A percentile compares a stretch with the other conserved stretches of the same genome.
phyloP scores from a whole-genome alignment of 2,113 vertebrate genomes.

The Himantopus leucocephalus region DNA sequence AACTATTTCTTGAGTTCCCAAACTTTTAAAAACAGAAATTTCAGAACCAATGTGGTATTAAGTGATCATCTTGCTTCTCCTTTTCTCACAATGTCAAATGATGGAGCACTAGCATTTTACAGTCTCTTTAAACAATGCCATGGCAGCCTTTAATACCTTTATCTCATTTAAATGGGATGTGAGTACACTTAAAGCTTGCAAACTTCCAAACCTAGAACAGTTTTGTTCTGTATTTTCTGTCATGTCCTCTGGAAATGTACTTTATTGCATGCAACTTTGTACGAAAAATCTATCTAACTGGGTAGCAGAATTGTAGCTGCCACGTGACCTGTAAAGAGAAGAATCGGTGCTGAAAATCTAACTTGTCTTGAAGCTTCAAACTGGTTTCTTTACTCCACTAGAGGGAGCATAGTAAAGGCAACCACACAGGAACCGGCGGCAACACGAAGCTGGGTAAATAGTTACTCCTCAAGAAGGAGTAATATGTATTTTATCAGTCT shows the following conservation, averaged over 20 bases:
- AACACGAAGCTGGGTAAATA: accelerated
- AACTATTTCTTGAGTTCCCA: background rate
- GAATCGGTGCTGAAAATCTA: background rate
- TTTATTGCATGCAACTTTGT: background rate
- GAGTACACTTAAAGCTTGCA: background rate
- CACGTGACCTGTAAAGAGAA: background rate
- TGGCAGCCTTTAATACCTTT: background rate
- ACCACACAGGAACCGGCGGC: background rate
- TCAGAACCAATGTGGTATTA: background rate
- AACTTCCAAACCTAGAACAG: background rate
- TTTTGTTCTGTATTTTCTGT: background rate
- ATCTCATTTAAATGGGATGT: background rate
- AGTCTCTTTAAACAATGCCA: background rate
- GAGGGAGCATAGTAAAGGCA: background rate
- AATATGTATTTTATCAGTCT: background rate
- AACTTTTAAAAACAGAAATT: background rate
- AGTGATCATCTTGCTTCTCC: background rate
- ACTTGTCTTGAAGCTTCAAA: background rate
- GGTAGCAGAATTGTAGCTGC: background rate
- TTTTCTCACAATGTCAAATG: background rate
- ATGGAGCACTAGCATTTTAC: background rate
- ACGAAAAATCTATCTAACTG: background rate
- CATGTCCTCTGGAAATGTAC: background rate
- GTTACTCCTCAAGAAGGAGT: background rate
- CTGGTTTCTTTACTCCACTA: background rate